Evolutionary conservation across 2,113 vertebrate genomes (phyloP).

Genomic region (Mola mola): DNA sequence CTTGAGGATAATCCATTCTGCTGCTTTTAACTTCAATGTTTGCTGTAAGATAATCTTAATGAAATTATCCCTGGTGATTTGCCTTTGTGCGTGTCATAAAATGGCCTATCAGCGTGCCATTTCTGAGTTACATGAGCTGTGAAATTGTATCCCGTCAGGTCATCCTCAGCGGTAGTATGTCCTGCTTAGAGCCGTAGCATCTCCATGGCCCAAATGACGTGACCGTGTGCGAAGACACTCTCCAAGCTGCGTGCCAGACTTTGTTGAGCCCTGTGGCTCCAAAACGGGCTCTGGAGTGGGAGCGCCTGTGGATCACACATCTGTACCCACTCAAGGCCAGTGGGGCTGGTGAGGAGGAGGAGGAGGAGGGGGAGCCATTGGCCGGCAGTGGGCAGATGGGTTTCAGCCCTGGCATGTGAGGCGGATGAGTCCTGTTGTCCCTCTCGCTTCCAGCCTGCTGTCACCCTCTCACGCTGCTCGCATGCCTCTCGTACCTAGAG

Average conservation of each 20-base stretch:
- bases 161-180: neutral
- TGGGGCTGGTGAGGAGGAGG: slow-evolving; percentile 22
- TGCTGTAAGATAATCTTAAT: neutral
- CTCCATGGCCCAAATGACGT: slow-evolving; percentile 26
- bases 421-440: slow-evolving; percentile 54
- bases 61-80: neutral
- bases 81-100: neutral
- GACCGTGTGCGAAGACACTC: slow-evolving; percentile 46
- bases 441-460: slow-evolving; percentile 42
- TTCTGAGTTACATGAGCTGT: neutral
- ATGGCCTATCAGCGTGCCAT: neutral
- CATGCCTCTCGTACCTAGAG: slow-evolving; percentile 57
- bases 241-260: slow-evolving; percentile 53
- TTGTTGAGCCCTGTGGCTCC: slow-evolving; percentile 64
- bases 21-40: too few species aligned
- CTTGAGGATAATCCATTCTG: too few species aligned
- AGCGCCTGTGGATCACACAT: slow-evolving; percentile 67
- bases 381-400: slow-evolving; percentile 40
- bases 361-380: neutral
- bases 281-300: slow-evolving; percentile 53
- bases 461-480: slow-evolving; percentile 40
- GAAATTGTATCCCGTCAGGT: neutral
- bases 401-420: slow-evolving; percentile 59
- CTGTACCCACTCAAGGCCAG: slow-evolving; percentile 69
- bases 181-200: slow-evolving; percentile 3